Percentiles rank a stretch among this genome's conserved stretches.
Evolutionary conservation across 1,140 invertebrate species (phyloP).

Genomic region (Trinorchestia longiramus): DNA sequence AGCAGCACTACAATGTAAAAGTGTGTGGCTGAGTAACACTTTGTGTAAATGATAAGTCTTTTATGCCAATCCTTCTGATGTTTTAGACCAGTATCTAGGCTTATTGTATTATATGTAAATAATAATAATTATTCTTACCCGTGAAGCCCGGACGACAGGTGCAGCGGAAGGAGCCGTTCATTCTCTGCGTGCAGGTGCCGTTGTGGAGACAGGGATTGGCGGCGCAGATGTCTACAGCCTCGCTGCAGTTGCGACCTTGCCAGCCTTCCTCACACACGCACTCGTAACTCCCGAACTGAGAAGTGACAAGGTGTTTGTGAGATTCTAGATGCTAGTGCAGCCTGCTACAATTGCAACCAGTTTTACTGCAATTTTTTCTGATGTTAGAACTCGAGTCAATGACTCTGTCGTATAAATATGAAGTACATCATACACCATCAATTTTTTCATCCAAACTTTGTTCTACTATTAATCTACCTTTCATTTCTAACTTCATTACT

Average conservation of each 20-base stretch:
- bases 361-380: neutral
- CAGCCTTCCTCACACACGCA: constrained; percentile 88
- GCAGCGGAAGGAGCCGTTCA: constrained; percentile 71
- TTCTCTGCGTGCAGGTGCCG: constrained; percentile 71
- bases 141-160: constrained; percentile 72
- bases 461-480: no score
- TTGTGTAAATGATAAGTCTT: no score
- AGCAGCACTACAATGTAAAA: neutral
- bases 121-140: constrained; percentile 74
- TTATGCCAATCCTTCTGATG: no score
- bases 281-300: constrained; percentile 77
- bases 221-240: constrained; percentile 68
- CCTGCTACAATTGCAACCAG: no score
- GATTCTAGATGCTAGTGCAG: neutral
- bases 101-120: constrained; percentile 70
- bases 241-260: constrained; percentile 83
- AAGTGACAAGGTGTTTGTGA: neutral
- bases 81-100: no score
- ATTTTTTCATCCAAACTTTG: no score
- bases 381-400: neutral
- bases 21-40: no score
- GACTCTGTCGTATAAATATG: no score
- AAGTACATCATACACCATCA: no score
- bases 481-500: no score
- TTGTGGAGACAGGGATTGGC: constrained; percentile 73